These are phyloP conservation scores for Lasioglossum albipes DNA, from an alignment of 1,140 invertebrate genomes.

Conservation along the genomic window DNA sequence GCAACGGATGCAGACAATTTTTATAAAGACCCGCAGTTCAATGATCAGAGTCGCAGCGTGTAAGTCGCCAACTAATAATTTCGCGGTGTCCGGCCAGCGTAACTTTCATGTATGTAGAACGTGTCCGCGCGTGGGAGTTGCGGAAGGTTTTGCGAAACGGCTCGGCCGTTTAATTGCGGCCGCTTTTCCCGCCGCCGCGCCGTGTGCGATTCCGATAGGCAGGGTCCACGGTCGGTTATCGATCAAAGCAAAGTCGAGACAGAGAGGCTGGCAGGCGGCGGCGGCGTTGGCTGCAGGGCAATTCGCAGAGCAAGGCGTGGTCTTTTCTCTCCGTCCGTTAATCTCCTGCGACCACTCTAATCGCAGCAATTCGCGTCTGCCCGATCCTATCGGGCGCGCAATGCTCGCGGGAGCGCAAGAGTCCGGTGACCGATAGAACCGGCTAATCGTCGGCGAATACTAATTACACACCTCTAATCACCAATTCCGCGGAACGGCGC, in stretches of 20 bases:
- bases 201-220: neutral
- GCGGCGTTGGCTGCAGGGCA: neutral
- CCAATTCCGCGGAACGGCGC: slow-evolving; percentile 37
- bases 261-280: neutral
- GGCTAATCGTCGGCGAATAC: slow-evolving; percentile 57
- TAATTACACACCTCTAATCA: slow-evolving; percentile 57
- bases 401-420: slow-evolving; percentile 42
- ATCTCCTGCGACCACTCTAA: slow-evolving; percentile 51
- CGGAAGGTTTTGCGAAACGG: neutral
- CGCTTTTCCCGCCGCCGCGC: neutral
- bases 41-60: too few relatives aligned
- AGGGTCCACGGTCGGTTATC: slow-evolving; percentile 26
- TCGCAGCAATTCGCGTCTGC: slow-evolving; percentile 48
- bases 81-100: too few relatives aligned
- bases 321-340: slow-evolving; percentile 44
- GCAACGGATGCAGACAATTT: too few relatives aligned
- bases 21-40: too few relatives aligned
- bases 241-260: slow-evolving; percentile 40
- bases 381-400: slow-evolving; percentile 41
- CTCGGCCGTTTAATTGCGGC: neutral
- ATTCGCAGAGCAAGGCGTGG: slow-evolving; percentile 45
- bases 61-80: too few relatives aligned
- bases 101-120: too few relatives aligned
- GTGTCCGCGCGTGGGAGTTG: neutral
- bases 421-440: slow-evolving; percentile 53